A percentile compares a stretch with the other conserved stretches of the same genome.
phyloP scores from a whole-genome alignment of 1,140 invertebrate species.

The Pseudomyrmex cubaensis region DNA sequence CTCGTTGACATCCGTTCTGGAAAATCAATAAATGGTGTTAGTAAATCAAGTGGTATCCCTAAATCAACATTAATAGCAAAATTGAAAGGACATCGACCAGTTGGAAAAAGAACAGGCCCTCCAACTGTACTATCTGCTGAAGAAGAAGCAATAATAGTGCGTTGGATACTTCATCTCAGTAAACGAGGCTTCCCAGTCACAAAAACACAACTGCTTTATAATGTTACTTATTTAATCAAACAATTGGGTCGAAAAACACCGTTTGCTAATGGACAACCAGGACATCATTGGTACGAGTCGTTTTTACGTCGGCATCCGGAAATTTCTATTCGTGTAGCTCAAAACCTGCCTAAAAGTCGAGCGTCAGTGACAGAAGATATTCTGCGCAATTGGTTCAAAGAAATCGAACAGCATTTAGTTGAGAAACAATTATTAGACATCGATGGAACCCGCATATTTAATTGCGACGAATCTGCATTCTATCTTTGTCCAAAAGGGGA shows the following conservation, averaged over 20 bases:
- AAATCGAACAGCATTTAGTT: slow-evolving; percentile 66
- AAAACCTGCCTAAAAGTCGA: slow-evolving; percentile 74
- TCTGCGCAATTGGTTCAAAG: slow-evolving; percentile 69
- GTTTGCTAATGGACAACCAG: slow-evolving; percentile 74
- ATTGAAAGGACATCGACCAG: slow-evolving; percentile 23
- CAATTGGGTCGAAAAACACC: slow-evolving; percentile 70
- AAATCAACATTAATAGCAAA: slow-evolving; percentile 40
- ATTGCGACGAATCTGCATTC: slow-evolving; percentile 38
- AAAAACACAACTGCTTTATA: slow-evolving; percentile 75
- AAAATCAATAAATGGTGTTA: slow-evolving; percentile 18
- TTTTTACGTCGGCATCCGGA: slow-evolving; percentile 76
- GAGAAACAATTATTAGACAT: slow-evolving; percentile 47
- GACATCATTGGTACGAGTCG: slow-evolving; percentile 69
- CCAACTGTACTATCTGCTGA: slow-evolving; percentile 15
- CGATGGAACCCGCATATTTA: slow-evolving; percentile 34
- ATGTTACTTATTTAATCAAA: slow-evolving; percentile 74
- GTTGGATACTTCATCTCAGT: slow-evolving; percentile 75
- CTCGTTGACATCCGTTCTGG: slow-evolving; percentile 22
- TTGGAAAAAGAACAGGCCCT: slow-evolving; percentile 7
- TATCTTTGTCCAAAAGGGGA: slow-evolving; percentile 28
- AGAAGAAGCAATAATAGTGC: slow-evolving; percentile 21
- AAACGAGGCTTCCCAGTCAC: slow-evolving; percentile 78
- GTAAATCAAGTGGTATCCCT: slow-evolving; percentile 10
- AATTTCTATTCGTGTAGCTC: slow-evolving; percentile 68
- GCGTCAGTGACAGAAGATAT: slow-evolving; percentile 65